phyloP scores from a whole-genome alignment of 2,888 invertebrate species.

The Chrysina gloriosa region DNA sequence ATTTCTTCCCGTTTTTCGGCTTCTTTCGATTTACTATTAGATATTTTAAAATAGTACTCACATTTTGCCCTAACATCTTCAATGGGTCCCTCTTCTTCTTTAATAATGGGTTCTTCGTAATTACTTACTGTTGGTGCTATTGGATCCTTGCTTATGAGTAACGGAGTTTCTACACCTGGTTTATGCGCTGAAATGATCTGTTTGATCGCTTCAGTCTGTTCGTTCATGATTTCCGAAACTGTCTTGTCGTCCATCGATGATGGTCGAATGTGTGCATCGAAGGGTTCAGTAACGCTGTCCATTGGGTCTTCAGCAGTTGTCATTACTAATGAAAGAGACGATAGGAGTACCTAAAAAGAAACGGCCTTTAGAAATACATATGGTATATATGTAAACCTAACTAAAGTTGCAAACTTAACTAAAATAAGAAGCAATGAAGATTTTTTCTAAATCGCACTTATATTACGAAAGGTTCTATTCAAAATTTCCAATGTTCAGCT shows the following conservation, averaged over 20 bases:
- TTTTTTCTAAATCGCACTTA: too few relatives aligned
- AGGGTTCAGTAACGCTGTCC: slow-evolving; percentile 17
- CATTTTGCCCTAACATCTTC: slow-evolving; percentile 58
- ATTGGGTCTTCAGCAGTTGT: slow-evolving; percentile 2
- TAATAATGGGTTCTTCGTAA: slow-evolving; percentile 43
- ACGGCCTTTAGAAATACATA: neutral
- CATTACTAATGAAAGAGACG: neutral
- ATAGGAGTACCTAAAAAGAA: slow-evolving; percentile 17
- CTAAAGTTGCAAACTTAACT: too few relatives aligned
- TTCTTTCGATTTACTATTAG: neutral
- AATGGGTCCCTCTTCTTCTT: slow-evolving; percentile 47
- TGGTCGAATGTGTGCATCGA: slow-evolving; percentile 18
- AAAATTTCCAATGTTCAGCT: too few relatives aligned
- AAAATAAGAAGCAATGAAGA: too few relatives aligned
- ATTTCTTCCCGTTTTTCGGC: slow-evolving; percentile 12
- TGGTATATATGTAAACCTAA: too few relatives aligned
- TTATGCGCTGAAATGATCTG: slow-evolving; percentile 57
- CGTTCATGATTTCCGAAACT: slow-evolving; percentile 56
- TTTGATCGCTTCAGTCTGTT: slow-evolving; percentile 60
- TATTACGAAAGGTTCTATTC: too few relatives aligned
- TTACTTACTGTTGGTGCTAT: neutral
- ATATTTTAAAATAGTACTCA: slow-evolving; percentile 50
- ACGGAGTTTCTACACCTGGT: slow-evolving; percentile 42
- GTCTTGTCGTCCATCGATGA: slow-evolving; percentile 46
- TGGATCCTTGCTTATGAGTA: slow-evolving; percentile 35